phyloP scores from a whole-genome alignment of 2,113 vertebrate species.

The Acanthochromis polyacanthus region DNA sequence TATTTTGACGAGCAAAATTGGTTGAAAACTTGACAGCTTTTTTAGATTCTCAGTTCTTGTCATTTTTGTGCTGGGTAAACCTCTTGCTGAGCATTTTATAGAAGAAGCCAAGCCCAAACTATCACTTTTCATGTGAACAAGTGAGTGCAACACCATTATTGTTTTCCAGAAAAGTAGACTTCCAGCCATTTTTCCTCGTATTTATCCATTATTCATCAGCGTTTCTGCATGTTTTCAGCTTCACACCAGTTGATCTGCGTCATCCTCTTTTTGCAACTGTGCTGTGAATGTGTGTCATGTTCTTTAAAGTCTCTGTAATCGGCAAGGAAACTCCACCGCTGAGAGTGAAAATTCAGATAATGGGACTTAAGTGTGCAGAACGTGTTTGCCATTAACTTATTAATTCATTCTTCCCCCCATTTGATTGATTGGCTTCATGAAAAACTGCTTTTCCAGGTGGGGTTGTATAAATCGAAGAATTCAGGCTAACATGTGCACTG shows the following conservation, averaged over 20 bases:
- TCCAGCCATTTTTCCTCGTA: too few species aligned
- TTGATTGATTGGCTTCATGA: slow-evolving; percentile 57
- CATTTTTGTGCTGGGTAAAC: too few species aligned
- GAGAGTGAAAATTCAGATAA: slow-evolving; percentile 52
- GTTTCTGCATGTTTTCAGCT: too few species aligned
- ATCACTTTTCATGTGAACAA: too few species aligned
- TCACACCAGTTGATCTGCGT: neutral
- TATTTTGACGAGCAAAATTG: too few species aligned
- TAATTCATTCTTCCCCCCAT: slow-evolving; percentile 43
- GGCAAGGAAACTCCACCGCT: too few species aligned
- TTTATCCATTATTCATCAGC: neutral
- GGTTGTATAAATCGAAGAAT: neutral
- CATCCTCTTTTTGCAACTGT: neutral
- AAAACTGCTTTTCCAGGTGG: neutral
- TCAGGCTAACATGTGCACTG: slow-evolving; percentile 18
- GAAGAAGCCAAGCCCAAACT: too few species aligned
- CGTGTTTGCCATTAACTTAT: slow-evolving; percentile 4
- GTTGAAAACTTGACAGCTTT: too few species aligned
- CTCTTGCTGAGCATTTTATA: too few species aligned
- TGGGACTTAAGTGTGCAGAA: neutral
- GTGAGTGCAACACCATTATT: too few species aligned
- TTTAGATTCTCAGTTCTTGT: too few species aligned
- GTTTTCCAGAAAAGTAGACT: too few species aligned
- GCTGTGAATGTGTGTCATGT: neutral
- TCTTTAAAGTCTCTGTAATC: neutral